Evolutionary conservation across 1,140 invertebrate species (phyloP).

Genomic region (Brachionus rubens): DNA sequence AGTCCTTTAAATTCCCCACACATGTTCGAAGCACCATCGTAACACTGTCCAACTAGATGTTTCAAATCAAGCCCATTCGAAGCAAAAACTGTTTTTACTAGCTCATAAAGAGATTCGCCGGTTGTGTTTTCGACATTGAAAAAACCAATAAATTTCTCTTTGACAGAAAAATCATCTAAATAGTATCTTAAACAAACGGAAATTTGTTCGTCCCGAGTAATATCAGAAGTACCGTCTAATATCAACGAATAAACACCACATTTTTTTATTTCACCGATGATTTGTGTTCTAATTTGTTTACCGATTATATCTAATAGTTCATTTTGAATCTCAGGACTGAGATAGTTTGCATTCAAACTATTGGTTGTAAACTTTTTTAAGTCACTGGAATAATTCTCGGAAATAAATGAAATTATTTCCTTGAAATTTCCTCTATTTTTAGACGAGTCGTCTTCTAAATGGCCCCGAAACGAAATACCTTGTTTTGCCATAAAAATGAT

Average conservation of each 20-base stretch:
- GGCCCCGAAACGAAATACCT: conserved; percentile 3
- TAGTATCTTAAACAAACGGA: not conserved
- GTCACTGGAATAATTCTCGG: not conserved
- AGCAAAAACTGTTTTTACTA: not conserved
- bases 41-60: conserved; percentile 28
- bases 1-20: not conserved
- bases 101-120: not conserved
- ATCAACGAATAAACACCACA: not conserved
- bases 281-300: not conserved
- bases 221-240: conserved; percentile 6
- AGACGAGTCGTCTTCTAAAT: not conserved
- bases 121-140: not conserved
- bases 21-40: conserved; percentile 33
- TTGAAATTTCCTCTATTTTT: conserved; percentile 28
- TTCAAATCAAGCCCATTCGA: not conserved
- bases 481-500: conserved; percentile 18
- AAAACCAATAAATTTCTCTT: conserved; percentile 38
- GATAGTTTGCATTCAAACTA: not conserved
- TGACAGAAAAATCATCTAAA: not conserved
- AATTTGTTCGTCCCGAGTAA: conserved; percentile 2
- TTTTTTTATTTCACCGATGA: not conserved
- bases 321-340: conserved; percentile 11
- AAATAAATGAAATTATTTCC: not conserved
- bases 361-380: not conserved
- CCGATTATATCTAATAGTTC: not conserved